A percentile compares a stretch with the other conserved stretches of the same genome.
Conservation (phyloP, 2,888 invertebrate genomes). For the Drosophila prolongata region DNA sequence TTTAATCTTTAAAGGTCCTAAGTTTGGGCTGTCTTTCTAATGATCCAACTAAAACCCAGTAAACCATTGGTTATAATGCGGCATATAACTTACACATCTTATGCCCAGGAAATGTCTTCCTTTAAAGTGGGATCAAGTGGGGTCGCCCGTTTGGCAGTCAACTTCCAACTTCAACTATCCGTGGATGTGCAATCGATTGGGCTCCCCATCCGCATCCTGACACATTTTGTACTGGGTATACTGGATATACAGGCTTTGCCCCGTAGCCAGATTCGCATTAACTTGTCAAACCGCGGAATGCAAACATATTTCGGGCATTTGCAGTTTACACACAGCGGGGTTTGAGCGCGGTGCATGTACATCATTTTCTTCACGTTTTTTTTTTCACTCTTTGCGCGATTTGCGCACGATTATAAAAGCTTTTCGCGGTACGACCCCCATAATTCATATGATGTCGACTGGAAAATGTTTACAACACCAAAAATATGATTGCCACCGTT, state of each 20-base stretch:
- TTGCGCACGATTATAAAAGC: slow-evolving; percentile 84
- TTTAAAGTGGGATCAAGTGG: not conserved
- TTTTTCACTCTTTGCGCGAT: slow-evolving; percentile 75
- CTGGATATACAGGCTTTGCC: slow-evolving; percentile 1
- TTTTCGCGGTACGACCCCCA: slow-evolving; percentile 83
- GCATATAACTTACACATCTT: not conserved
- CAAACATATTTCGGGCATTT: slow-evolving; percentile 83
- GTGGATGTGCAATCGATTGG: slow-evolving; percentile 2
- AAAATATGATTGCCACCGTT: slow-evolving; percentile 61
- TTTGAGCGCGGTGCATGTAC: slow-evolving; percentile 61
- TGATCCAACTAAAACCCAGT: not conserved
- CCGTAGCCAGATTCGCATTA: slow-evolving; percentile 69
- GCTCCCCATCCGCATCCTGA: not conserved
- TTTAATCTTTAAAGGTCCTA: no score
- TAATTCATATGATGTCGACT: slow-evolving; percentile 83
- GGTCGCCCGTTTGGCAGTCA: not conserved
- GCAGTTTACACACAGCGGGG: slow-evolving; percentile 35
- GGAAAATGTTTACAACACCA: slow-evolving; percentile 79
- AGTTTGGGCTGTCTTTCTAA: not conserved
- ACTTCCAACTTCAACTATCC: not conserved
- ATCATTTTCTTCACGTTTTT: slow-evolving; percentile 73
- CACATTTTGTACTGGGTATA: not conserved
- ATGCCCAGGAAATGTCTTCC: not conserved
- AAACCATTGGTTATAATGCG: not conserved
- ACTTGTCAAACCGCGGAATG: slow-evolving; percentile 80